phyloP scores from a whole-genome alignment of 2,888 invertebrate genomes.

The Teinopalpus imperialis region DNA sequence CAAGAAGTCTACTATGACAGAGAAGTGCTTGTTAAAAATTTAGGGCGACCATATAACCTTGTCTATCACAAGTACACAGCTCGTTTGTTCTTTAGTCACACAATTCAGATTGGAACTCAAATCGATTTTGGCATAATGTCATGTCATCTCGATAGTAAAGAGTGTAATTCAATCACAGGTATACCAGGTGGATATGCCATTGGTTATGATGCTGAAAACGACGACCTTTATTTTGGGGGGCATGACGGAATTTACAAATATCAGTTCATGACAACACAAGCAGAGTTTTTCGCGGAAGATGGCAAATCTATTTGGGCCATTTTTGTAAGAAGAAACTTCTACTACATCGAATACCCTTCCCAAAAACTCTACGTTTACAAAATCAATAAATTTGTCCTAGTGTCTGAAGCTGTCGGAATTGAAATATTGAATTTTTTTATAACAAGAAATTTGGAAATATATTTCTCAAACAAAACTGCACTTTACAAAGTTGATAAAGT shows the following conservation, averaged over 20 bases:
- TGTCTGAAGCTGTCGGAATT: conserved; percentile 52
- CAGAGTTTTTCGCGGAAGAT: conserved; percentile 61
- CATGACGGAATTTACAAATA: conserved; percentile 72
- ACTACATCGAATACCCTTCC: conserved; percentile 65
- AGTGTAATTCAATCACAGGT: conserved; percentile 45
- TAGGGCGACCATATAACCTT: conserved; percentile 59
- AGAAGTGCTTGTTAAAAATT: conserved; percentile 44
- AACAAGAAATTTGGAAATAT: conserved; percentile 52
- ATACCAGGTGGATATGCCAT: conserved; percentile 65
- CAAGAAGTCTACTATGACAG: conserved; percentile 57
- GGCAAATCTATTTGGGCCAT: conserved; percentile 66
- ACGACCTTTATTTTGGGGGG: conserved; percentile 68
- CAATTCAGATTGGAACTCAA: conserved; percentile 46
- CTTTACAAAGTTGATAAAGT: conserved; percentile 57
- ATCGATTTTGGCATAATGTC: conserved; percentile 57
- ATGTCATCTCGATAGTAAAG: conserved; percentile 48
- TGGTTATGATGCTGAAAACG: conserved; percentile 61
- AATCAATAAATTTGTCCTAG: conserved; percentile 50
- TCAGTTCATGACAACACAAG: conserved; percentile 55
- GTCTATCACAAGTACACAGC: conserved; percentile 61
- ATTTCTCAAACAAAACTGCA: conserved; percentile 64
- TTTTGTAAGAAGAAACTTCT: conserved; percentile 59
- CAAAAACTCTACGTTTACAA: conserved; percentile 58
- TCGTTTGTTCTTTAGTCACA: conserved; percentile 64
- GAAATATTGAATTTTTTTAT: conserved; percentile 63